Base-by-base conservation (phyloP, 53 echinoderm and acorn worm species). In the Echinometra lucunter region DNA sequence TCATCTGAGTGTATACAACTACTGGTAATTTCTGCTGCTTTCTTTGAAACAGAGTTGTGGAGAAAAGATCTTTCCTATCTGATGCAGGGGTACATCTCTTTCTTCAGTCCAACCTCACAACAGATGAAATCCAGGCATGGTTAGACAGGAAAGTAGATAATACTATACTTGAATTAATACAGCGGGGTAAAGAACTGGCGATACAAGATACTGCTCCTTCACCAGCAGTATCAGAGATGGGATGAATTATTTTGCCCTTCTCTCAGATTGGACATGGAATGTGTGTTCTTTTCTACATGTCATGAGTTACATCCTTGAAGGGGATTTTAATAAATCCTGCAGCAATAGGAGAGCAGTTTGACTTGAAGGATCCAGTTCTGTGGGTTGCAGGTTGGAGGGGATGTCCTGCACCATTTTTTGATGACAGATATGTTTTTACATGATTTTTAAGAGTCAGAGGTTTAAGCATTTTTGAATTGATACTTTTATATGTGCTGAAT, bases 51-150 rank as follows among this genome's bases (percentile, higher is more conserved):
- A 92, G 93, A 56, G 80, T 92, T 1, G 18, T 92, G 27, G 56
- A 30, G 44, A 81, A 92, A 5, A 74, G 93, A 15, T 92, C 93
- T 1, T 94, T 85, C 67, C 27, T 94, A 63, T 94, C 94, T 25
- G 94, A 94, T 94, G 63, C 94, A 63, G 85, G 66, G 1, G 88
- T 94, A 2, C 94, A 94, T 37, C 94, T 94, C 42, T 94, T 94
- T 60, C 94, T 94, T 38, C 94, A 94, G 67, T 94, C 94, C 34
- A 47, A 58, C 44, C 67, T 94, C 23, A 37, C 60, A 0, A 28
- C 70, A 38, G 66, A 85, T 19, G 94, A 94, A 30, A 94, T 94
- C 44, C 94, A 94, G 37, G 88, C 85, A 34, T 94, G 94, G 94
- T 85, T 94, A 55, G 94, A 94, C 32, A 66, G 66, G 19, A 87